Base-by-base conservation (phyloP, 2,888 invertebrate species). In the Hermaeophaga mercurialis region DNA sequence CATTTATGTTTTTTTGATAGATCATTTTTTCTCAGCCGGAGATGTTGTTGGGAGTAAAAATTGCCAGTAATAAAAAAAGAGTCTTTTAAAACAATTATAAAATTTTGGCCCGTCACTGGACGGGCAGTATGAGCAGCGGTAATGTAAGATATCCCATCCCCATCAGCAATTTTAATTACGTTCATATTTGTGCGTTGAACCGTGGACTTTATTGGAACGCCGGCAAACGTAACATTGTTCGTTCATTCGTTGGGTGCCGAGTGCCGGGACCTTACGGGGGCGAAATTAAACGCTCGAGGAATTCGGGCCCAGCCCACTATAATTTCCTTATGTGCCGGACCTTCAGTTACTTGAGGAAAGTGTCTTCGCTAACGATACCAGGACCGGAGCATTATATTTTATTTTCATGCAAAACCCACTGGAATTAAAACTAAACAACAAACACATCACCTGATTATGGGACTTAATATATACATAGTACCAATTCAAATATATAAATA, bases 271-370 rank as follows among this genome's bases (percentile, higher is more conserved):
- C 62, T 62, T 62, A 56, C 58, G 56, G 59, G 61, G 48, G 59
- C 58, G 57, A 76, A 77, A 78, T 78, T 77, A 77, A 76, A 74
- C 74, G 76, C 72, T 71, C 68, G 65, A 74, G 76, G 76, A 77
- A 78, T 77, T 75, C 68, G 67, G 66, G 73, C 70, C 66, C 69
- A 69, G 72, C 67, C 65, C 58, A 55, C 59, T 65, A 66, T 70
- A 71, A 72, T 72, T 71, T 71, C 69, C 72, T 72, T 71, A 71
- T 70, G 69, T 70, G 71, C 68, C 65, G 70, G 71, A 70, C 71
- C 66, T 68, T 58, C 45, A 65, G 63, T 64, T 63, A 62, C 59
- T 64, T 58, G 57, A 62, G 63, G 54, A 58, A 41, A 52, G 53
- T 31, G 47, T 46, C 53, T 50, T 44, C 36, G 15, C 44, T 39